phyloP scores from a whole-genome alignment of 2,113 vertebrate genomes.

The Cervus canadensis region DNA sequence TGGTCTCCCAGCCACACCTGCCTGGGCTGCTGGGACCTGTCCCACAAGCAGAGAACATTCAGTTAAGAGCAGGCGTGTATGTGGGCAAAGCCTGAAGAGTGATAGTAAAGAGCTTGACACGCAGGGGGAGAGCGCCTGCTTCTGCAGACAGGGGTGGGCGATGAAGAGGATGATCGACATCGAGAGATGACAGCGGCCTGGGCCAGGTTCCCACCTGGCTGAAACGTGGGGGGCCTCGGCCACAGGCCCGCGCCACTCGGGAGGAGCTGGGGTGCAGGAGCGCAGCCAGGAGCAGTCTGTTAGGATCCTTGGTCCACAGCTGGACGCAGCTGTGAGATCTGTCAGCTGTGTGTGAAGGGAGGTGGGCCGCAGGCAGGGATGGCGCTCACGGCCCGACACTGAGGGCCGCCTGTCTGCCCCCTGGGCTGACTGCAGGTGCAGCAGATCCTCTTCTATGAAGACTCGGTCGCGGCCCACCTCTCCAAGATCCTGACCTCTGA shows the following conservation, averaged over 20 bases:
- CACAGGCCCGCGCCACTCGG: accelerated
- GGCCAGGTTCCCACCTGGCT: neutral
- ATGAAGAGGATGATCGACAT: accelerated
- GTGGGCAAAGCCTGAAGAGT: neutral
- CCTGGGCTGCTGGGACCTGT: neutral
- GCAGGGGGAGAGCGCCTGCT: accelerated
- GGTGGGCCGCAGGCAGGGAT: accelerated
- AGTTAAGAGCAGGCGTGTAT: neutral
- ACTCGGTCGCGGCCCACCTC: conserved; percentile 95
- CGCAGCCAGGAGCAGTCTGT: neutral
- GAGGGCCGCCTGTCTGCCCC: neutral
- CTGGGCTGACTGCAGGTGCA: conserved; percentile 86
- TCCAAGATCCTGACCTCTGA: conserved; percentile 98
- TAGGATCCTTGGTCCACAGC: too few relatives aligned
- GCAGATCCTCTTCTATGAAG: conserved; percentile 97
- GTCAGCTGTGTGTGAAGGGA: neutral
- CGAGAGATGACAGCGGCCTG: neutral
- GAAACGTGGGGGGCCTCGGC: neutral
- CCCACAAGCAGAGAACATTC: accelerated
- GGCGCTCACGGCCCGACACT: accelerated
- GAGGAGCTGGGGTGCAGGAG: neutral
- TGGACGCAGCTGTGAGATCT: accelerated
- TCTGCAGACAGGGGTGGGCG: neutral
- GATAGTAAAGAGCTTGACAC: neutral
- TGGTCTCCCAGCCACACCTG: neutral